Conservation (phyloP, 1,140 invertebrate species). For the Eufriesea mexicana region DNA sequence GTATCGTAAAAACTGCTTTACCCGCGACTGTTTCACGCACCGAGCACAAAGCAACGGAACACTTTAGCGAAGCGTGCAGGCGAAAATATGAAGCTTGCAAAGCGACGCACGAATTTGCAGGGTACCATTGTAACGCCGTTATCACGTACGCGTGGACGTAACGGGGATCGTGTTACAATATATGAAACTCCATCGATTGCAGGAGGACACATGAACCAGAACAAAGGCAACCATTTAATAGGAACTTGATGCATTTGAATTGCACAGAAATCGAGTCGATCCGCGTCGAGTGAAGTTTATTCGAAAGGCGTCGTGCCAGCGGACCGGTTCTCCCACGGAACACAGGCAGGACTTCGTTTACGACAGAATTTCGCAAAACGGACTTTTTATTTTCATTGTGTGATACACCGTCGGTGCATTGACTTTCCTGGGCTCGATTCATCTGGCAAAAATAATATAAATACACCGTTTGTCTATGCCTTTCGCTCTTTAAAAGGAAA, state of each 20-base stretch:
- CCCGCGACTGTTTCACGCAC: background rate
- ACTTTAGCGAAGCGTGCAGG: background rate
- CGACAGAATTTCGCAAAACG: conserved; percentile 61
- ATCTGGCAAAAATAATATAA: background rate
- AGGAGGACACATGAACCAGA: conserved; percentile 1
- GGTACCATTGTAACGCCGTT: background rate
- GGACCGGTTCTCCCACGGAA: conserved; percentile 69
- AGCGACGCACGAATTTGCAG: background rate
- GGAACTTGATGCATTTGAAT: conserved; percentile 34
- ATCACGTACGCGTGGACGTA: background rate
- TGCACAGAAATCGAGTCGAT: conserved; percentile 29
- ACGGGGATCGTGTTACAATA: background rate
- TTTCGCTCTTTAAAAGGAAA: conserved; percentile 33
- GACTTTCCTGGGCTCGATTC: background rate
- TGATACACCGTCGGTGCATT: background rate
- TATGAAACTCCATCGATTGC: background rate
- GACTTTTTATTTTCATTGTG: conserved; percentile 24
- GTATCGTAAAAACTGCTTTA: background rate
- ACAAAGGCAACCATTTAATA: conserved; percentile 41
- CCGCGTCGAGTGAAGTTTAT: conserved; percentile 33
- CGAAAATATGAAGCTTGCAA: background rate
- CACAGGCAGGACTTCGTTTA: conserved; percentile 29
- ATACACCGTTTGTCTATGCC: background rate
- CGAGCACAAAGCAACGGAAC: background rate
- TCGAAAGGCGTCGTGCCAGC: conserved; percentile 49